Conservation (phyloP, 1,140 invertebrate genomes). For the Meloidogyne exigua region DNA sequence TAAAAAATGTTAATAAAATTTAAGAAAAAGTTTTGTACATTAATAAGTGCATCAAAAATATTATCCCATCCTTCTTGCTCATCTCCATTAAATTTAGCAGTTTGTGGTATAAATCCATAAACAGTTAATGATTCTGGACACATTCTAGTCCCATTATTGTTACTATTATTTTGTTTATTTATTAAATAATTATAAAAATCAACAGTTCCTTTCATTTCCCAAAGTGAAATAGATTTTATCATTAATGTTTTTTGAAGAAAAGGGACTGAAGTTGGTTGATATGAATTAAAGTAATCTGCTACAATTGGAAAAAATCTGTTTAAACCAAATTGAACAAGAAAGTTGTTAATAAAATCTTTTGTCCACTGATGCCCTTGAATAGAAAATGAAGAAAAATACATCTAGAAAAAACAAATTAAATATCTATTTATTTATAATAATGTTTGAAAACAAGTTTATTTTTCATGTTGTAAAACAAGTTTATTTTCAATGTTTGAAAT, state of each 20-base stretch:
- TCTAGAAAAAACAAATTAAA: neutral
- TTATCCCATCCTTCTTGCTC: neutral
- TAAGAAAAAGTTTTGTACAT: neutral
- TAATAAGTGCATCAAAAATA: slow-evolving; percentile 26
- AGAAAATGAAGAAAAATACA: neutral
- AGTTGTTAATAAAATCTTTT: neutral
- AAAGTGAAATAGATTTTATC: slow-evolving; percentile 10
- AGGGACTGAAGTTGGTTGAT: slow-evolving; percentile 3
- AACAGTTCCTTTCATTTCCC: slow-evolving; percentile 18
- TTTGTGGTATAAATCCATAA: slow-evolving; percentile 18
- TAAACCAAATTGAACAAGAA: neutral
- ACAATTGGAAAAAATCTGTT: slow-evolving; percentile 3
- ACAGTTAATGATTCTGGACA: slow-evolving; percentile 8
- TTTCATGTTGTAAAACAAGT: neutral
- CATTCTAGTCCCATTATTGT: neutral
- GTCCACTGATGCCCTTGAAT: neutral
- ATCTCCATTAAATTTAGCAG: neutral
- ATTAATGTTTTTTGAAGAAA: slow-evolving; percentile 8
- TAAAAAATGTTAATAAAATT: neutral
- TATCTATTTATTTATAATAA: neutral
- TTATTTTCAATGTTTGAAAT: neutral
- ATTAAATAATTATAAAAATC: slow-evolving; percentile 27
- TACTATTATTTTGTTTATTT: neutral
- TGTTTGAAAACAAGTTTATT: neutral
- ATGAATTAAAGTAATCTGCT: neutral